phyloP scores from a whole-genome alignment of 2,113 vertebrate species.

The Brevimyrus niger region DNA sequence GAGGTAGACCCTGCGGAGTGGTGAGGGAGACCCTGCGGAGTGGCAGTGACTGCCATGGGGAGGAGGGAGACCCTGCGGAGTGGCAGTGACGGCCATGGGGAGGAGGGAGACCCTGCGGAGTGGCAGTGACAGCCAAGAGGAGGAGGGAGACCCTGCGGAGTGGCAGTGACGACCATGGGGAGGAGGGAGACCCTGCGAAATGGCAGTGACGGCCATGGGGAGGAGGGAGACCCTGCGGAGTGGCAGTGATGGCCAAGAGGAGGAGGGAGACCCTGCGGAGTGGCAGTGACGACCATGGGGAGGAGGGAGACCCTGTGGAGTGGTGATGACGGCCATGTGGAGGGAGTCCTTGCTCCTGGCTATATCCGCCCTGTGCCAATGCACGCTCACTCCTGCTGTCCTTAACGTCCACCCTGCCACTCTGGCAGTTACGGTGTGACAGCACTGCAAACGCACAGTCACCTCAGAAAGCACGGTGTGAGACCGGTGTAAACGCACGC shows the following conservation, averaged over 20 bases:
- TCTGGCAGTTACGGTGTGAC: not conserved
- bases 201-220: not conserved
- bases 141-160: too few relatives aligned
- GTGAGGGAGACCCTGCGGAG: not conserved
- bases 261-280: not conserved
- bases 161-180: too few relatives aligned
- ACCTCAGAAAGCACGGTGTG: not conserved
- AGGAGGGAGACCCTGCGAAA: not conserved
- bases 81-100: not conserved
- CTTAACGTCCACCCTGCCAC: not conserved
- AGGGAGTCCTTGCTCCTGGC: not conserved
- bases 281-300: not conserved
- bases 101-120: not conserved
- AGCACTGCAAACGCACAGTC: not conserved
- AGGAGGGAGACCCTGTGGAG: too few relatives aligned
- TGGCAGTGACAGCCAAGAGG: not conserved
- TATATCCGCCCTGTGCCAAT: not conserved
- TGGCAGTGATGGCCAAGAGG: not conserved
- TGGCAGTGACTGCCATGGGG: not conserved
- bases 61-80: not conserved
- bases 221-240: not conserved
- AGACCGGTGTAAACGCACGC: not conserved
- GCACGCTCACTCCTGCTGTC: not conserved
- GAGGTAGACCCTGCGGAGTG: too few relatives aligned
- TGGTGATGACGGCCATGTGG: not conserved